Evolutionary conservation across 2,888 invertebrate species (phyloP).

Genomic region (Sylvicola cinctus): DNA sequence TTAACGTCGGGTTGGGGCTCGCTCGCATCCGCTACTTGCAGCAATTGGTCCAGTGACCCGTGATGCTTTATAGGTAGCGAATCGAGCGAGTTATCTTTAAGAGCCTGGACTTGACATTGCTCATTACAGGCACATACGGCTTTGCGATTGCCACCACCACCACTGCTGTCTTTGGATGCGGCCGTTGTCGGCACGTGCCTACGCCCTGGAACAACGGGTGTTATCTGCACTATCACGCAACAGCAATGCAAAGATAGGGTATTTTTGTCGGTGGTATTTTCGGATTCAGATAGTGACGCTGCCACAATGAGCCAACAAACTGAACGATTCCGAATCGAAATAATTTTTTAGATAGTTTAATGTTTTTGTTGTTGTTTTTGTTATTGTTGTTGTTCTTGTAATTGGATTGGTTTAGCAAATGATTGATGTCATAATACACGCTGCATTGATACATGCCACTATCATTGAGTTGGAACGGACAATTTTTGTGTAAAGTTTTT

Average conservation of each 20-base stretch:
- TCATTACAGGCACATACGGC: slow-evolving; percentile 25
- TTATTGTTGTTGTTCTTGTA: too few relatives aligned
- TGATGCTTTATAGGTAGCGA: slow-evolving; percentile 18
- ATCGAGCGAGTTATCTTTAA: background rate
- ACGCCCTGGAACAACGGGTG: slow-evolving; percentile 20
- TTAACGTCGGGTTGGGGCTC: slow-evolving; percentile 4
- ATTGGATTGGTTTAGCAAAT: background rate
- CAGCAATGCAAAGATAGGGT: slow-evolving; percentile 28
- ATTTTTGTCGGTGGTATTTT: slow-evolving; percentile 25
- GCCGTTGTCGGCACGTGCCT: slow-evolving; percentile 20
- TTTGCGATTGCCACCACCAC: slow-evolving; percentile 16
- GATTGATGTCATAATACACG: background rate
- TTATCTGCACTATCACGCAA: slow-evolving; percentile 29
- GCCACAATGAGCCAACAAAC: slow-evolving; percentile 24
- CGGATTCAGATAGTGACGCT: slow-evolving; percentile 20
- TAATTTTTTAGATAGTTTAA: background rate
- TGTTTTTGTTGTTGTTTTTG: too few relatives aligned
- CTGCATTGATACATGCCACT: slow-evolving; percentile 11
- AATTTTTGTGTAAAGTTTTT: background rate
- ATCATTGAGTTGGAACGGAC: slow-evolving; percentile 7
- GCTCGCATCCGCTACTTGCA: slow-evolving; percentile 13
- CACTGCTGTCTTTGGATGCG: slow-evolving; percentile 22
- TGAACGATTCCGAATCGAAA: slow-evolving; percentile 2
- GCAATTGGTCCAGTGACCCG: slow-evolving; percentile 21
- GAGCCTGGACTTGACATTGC: slow-evolving; percentile 12